These are phyloP conservation scores for Lasioglossum figueresi DNA, from an alignment of 2,888 invertebrate species.

Conservation along the genomic window DNA sequence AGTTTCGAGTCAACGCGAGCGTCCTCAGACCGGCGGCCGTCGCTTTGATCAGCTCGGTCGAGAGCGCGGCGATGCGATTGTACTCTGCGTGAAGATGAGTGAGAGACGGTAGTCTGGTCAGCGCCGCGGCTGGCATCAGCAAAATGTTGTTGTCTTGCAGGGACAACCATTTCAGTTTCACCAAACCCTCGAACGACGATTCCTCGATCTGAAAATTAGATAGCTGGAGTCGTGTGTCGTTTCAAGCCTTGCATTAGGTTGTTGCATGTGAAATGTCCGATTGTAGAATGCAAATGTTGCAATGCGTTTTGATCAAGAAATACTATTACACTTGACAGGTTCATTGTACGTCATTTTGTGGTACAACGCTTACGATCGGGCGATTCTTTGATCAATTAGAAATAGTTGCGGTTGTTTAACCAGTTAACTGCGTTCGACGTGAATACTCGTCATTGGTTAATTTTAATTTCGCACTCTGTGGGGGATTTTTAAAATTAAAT, in stretches of 20 bases:
- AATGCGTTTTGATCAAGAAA: no score
- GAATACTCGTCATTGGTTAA: no score
- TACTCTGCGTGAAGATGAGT: constrained; percentile 91
- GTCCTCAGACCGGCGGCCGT: constrained; percentile 89
- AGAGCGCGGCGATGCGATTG: constrained; percentile 94
- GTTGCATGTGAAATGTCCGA: no score
- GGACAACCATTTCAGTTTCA: constrained; percentile 90
- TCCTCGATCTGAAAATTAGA: constrained; percentile 90
- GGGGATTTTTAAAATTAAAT: no score
- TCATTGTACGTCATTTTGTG: no score
- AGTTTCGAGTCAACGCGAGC: constrained; percentile 92
- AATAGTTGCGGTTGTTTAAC: no score
- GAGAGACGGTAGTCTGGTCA: constrained; percentile 91
- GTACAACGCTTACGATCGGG: no score
- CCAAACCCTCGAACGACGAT: constrained; percentile 93
- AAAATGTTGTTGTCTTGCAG: constrained; percentile 95
- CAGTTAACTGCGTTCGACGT: no score
- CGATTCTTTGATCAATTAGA: no score
- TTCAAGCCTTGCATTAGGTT: not conserved
- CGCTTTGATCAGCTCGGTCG: constrained; percentile 90
- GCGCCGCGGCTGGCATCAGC: constrained; percentile 92
- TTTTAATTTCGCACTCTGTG: no score
- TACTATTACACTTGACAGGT: no score
- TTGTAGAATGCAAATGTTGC: no score
- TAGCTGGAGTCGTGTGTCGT: not conserved